Conservation (phyloP, 2,888 invertebrate genomes). For the Polietes domitor region DNA sequence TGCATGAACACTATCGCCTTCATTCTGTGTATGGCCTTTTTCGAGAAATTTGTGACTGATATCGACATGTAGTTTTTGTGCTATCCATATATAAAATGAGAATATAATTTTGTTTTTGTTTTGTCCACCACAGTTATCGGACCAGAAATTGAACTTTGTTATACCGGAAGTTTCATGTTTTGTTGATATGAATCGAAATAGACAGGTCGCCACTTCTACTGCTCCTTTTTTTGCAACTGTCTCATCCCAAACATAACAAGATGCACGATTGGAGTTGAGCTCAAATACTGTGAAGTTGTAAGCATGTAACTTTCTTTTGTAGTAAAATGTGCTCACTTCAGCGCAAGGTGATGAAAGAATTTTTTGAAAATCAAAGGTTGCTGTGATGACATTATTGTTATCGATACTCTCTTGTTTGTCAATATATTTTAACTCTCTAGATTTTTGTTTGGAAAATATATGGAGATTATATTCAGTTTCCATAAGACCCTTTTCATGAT, state of each 20-base stretch:
- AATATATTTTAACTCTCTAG: constrained; percentile 17
- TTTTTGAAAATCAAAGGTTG: constrained; percentile 54
- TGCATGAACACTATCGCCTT: constrained; percentile 46
- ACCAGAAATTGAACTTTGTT: constrained; percentile 39
- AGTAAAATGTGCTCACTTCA: constrained; percentile 37
- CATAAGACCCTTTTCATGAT: constrained; percentile 13
- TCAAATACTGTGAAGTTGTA: constrained; percentile 28
- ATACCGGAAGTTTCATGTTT: constrained; percentile 23
- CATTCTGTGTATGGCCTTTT: constrained; percentile 52
- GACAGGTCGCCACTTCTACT: constrained; percentile 36
- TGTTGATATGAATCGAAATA: constrained; percentile 33
- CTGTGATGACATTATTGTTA: constrained; percentile 40
- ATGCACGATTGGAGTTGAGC: background rate
- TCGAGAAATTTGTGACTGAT: constrained; percentile 48
- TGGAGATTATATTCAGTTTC: constrained; percentile 18
- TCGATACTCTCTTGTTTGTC: constrained; percentile 24
- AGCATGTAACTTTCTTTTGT: background rate
- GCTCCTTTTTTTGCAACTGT: constrained; percentile 38
- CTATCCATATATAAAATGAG: too few relatives aligned
- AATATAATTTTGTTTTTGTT: constrained; percentile 40
- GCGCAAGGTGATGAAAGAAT: constrained; percentile 39
- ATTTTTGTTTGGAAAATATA: constrained; percentile 30
- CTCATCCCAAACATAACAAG: constrained; percentile 35
- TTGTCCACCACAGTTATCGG: constrained; percentile 39
- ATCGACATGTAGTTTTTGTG: constrained; percentile 41